These are phyloP conservation scores for Atrichornis clamosus DNA, from an alignment of 2,113 vertebrate genomes.

Conservation along the genomic window DNA sequence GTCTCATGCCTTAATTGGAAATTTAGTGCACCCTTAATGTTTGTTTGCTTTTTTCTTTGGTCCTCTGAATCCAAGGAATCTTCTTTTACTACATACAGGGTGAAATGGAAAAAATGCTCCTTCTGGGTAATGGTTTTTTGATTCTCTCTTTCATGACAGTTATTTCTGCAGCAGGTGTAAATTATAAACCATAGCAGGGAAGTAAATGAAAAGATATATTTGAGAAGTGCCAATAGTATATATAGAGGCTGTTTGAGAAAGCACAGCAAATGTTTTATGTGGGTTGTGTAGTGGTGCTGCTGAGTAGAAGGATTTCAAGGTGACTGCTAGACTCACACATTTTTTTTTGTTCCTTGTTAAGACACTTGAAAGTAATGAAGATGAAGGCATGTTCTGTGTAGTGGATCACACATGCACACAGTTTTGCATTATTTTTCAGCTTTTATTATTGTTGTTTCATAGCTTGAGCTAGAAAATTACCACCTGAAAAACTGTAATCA, in stretches of 20 bases:
- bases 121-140: background rate
- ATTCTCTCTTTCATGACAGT: background rate
- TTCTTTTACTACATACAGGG: background rate
- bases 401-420: background rate
- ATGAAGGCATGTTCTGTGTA: background rate
- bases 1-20: background rate
- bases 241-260: background rate
- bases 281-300: background rate
- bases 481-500: slow-evolving; percentile 83
- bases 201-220: background rate
- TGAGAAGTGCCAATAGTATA: background rate
- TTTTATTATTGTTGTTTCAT: slow-evolving; percentile 29
- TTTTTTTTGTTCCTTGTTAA: background rate
- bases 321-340: background rate
- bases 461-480: slow-evolving; percentile 94
- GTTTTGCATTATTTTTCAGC: background rate
- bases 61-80: background rate
- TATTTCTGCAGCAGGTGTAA: background rate
- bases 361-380: background rate
- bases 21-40: background rate
- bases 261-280: background rate
- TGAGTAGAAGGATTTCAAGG: background rate
- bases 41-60: background rate
- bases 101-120: background rate
- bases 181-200: background rate